Conservation (phyloP, 2,888 invertebrate genomes). For the Coleophora deauratella region DNA sequence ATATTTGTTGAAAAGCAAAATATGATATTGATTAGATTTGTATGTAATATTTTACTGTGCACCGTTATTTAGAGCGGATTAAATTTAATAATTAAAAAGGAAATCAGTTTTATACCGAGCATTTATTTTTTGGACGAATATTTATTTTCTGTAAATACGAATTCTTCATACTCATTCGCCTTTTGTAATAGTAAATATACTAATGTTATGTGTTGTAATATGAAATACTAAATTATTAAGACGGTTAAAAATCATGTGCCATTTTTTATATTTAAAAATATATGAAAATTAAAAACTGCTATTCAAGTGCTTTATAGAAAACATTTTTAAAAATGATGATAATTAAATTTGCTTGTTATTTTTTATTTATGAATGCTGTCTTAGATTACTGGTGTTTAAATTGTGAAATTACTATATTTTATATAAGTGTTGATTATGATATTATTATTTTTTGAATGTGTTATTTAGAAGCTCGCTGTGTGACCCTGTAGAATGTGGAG, state of each 20-base stretch:
- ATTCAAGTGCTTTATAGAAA: constrained; percentile 69
- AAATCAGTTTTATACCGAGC: constrained; percentile 31
- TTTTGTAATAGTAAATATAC: constrained; percentile 32
- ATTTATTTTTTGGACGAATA: constrained; percentile 48
- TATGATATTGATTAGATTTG: constrained; percentile 52
- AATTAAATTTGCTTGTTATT: constrained; percentile 71
- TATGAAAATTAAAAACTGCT: constrained; percentile 50
- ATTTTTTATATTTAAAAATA: constrained; percentile 43
- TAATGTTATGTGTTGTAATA: constrained; percentile 43
- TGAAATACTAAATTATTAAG: constrained; percentile 51
- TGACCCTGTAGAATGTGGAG: constrained; percentile 27
- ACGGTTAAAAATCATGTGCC: constrained; percentile 54
- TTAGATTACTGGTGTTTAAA: constrained; percentile 27
- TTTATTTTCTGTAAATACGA: constrained; percentile 63
- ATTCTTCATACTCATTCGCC: constrained; percentile 28
- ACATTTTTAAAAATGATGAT: constrained; percentile 51
- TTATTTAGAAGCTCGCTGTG: constrained; percentile 15
- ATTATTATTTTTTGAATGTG: constrained; percentile 18
- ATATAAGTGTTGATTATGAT: constrained; percentile 27
- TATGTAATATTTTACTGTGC: constrained; percentile 57
- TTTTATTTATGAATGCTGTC: constrained; percentile 42
- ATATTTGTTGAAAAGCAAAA: constrained; percentile 31
- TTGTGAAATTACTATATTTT: constrained; percentile 31
- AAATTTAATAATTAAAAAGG: constrained; percentile 36
- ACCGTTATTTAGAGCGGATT: constrained; percentile 55